A percentile compares a stretch with the other conserved stretches of the same genome.
These are phyloP conservation scores for Polypterus bichir DNA, from an alignment of 2,113 vertebrate species.

Conservation along the genomic window DNA sequence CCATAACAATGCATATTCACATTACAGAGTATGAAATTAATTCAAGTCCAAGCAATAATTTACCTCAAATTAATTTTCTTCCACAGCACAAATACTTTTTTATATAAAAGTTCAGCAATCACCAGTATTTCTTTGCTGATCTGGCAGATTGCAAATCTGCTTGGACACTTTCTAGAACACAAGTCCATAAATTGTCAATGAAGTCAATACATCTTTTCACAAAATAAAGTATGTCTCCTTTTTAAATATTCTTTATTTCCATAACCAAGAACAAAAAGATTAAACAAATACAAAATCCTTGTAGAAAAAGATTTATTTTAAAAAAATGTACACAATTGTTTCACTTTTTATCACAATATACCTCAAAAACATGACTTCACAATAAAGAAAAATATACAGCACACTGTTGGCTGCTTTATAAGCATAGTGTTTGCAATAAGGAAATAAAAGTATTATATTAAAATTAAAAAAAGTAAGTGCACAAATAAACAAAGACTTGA, in stretches of 20 bases:
- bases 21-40: no score
- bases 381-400: constrained; percentile 1
- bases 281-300: constrained; percentile 11
- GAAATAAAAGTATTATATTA: constrained; percentile 6
- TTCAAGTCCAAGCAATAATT: constrained; percentile 32
- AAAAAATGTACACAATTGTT: constrained; percentile 6
- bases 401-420: constrained; percentile 3
- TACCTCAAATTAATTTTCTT: constrained; percentile 64
- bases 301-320: constrained; percentile 16
- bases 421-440: constrained; percentile 2
- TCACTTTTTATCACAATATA: constrained; percentile 4
- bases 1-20: no score
- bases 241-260: no score
- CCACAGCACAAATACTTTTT: constrained; percentile 4
- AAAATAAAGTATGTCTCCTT: no score
- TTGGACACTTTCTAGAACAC: no score
- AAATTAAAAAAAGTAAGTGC: constrained; percentile 4
- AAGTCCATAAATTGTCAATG: no score
- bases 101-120: no score
- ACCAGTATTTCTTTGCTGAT: no score
- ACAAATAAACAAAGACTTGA: constrained; percentile 14
- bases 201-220: no score
- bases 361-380: constrained; percentile 10
- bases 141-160: no score
- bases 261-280: no score